A percentile compares a stretch with the other conserved stretches of the same genome.
phyloP scores from a whole-genome alignment of 2,888 invertebrate genomes.

The Clunio marinus region DNA sequence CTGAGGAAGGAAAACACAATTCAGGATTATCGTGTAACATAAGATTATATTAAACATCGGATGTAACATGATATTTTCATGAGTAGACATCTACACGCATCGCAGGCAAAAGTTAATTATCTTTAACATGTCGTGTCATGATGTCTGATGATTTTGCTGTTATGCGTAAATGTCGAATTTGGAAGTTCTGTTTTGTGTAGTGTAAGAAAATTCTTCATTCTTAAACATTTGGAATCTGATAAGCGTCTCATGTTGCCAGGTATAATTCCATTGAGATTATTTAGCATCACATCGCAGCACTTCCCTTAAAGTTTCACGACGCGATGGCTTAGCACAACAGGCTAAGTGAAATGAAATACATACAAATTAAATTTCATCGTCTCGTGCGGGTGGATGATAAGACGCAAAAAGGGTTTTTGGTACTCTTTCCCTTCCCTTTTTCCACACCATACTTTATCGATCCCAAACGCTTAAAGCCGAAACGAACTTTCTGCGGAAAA shows the following conservation, averaged over 20 bases:
- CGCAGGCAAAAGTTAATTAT: conserved; percentile 2
- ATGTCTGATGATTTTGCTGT: background rate
- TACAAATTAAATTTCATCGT: background rate
- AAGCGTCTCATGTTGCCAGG: conserved; percentile 8
- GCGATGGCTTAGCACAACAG: background rate
- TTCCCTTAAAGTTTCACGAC: background rate
- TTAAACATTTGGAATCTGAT: background rate
- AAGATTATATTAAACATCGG: background rate
- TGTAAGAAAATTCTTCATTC: background rate
- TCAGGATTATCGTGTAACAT: background rate
- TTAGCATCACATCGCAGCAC: background rate
- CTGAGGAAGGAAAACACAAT: background rate
- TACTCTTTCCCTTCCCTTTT: background rate
- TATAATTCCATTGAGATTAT: background rate
- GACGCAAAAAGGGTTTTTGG: no score
- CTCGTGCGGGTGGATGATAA: background rate
- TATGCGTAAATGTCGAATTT: background rate
- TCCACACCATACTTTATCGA: background rate
- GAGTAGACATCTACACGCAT: conserved; percentile 11
- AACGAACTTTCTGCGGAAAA: background rate
- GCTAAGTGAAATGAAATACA: background rate
- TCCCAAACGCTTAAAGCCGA: background rate
- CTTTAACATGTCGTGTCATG: background rate
- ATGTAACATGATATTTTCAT: no score
- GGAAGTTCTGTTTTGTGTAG: background rate